Base-by-base conservation (phyloP, 1,140 invertebrate genomes). In the Drosophila oshimai region DNA sequence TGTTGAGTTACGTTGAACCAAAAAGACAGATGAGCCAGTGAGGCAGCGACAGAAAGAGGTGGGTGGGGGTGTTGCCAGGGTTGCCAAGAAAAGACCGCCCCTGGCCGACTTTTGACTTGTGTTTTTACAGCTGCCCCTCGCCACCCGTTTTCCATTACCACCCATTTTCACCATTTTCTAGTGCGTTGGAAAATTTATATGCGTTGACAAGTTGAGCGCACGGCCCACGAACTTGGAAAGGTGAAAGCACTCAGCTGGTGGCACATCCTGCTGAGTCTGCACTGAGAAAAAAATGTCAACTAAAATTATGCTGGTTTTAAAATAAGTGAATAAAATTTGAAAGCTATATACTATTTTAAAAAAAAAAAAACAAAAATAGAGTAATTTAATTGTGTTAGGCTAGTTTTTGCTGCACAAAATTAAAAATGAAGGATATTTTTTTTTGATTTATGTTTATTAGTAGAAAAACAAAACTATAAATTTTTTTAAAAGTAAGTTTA, bases 181-280 rank as follows among this genome's bases (percentile, higher is more conserved):
- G 28, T 54, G 49, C 15, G 46, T 20, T 47, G 44, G 46, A 41
- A 83, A 84, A 74, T 84, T 55, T 81, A 81, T 84, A 55, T 41
- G 33, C 61, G 73, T 84, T 83, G 78, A 81, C 73, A 81, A 73
- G 68, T 57, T 61, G 54, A 72, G 54, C 28, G 33, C 50, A 49
- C 20, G 41, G 20, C 29, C 18, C 6, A 46, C 10, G 20, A 57
- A 24, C 34, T 18, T 6, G 22, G 17, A 17, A 22, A 61, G 57
- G 36, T 33, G 28, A 18, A 41, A 61, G 12, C 34, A 41, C 50
- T 41, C 34, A 55, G 10, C 55, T 54, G 34, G 34, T 17, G 55
- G 10, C 24, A 50, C 10, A 37, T 22, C 12, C 26, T 7, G 18
- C 17, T 29, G 50, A 5, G n/a, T 33, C 3, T 24, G 10, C 26